Base-by-base conservation (phyloP, 2,797 vertebrate species). In the Myotis planiceps region DNA sequence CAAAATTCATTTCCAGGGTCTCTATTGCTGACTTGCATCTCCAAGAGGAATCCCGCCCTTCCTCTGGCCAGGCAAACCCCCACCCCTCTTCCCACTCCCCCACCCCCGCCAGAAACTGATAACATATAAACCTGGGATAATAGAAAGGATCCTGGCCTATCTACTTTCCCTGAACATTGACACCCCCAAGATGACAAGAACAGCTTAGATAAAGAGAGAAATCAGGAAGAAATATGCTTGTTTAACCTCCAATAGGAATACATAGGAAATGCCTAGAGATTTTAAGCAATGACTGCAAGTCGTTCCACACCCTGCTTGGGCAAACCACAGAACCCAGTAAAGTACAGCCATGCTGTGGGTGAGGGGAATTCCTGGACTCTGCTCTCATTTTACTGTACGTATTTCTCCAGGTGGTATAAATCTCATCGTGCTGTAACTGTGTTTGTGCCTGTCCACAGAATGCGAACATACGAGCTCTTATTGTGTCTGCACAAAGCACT, bases 251-350 rank as follows among this genome's bases (percentile, higher is more conserved):
- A 6, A 47, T 23, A 29, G 5, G 37, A 53, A 58, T 10, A 80
- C 19, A 13, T 0, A 81, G 21, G 32, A 51, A 83, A 45, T 45
- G 42, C 18, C 71, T 81, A 34, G 58, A 60, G 60, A 51, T 25
- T 68, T 90, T 58, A 79, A 23, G 75, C 21, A 51, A 66, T 18
- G n/a, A 91, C 39, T 90, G 37, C 37, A 74, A 87, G 25, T 72
- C 23, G 0, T 66, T 83, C 2, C 5, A 51, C 19, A 49, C 9
- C n/a, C 55, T 39, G 23, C 32, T 34, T 23, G 45, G 27, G 51
- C 75, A 75, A 13, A 75, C 21, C 91, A 93, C 25, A 72, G 53
- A 72, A 81, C 29, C 7, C 10, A 18, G 23, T 16, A 51, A 34
- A 63, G 55, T 42, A 79, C 58, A 12, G 34, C 42, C 47, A 5